Conservation (phyloP, 2,888 invertebrate genomes). For the Apamea sordens region DNA sequence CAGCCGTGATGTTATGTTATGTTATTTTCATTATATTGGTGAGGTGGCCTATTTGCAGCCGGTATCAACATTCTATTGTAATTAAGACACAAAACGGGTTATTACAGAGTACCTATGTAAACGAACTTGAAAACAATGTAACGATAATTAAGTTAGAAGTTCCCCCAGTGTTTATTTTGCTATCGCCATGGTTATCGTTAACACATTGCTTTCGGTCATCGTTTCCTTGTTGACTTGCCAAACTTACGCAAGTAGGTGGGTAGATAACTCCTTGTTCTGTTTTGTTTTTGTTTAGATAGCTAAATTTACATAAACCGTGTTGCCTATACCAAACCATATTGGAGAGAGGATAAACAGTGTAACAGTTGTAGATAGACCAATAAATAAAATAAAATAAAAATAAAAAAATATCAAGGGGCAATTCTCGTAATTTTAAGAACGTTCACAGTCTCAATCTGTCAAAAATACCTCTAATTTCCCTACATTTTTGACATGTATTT, state of each 20-base stretch:
- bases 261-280: slow-evolving; percentile 33
- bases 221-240: slow-evolving; percentile 47
- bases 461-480: no score
- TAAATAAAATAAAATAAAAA: no score
- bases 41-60: background rate
- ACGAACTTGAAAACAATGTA: slow-evolving; percentile 56
- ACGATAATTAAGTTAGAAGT: slow-evolving; percentile 49
- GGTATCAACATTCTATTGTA: slow-evolving; percentile 25
- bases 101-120: slow-evolving; percentile 42
- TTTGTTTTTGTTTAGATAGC: slow-evolving; percentile 20
- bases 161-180: slow-evolving; percentile 50
- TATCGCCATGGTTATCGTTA: slow-evolving; percentile 54
- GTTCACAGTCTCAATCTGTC: no score
- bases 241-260: slow-evolving; percentile 43
- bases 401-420: no score
- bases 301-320: slow-evolving; percentile 1
- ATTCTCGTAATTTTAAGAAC: no score
- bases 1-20: background rate
- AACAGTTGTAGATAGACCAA: no score
- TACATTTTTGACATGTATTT: no score
- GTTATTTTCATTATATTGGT: background rate
- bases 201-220: slow-evolving; percentile 40
- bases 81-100: slow-evolving; percentile 42
- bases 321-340: no score
- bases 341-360: no score